Evolutionary conservation across 2,888 invertebrate genomes (phyloP).

Genomic region (Cactoblastis cactorum): DNA sequence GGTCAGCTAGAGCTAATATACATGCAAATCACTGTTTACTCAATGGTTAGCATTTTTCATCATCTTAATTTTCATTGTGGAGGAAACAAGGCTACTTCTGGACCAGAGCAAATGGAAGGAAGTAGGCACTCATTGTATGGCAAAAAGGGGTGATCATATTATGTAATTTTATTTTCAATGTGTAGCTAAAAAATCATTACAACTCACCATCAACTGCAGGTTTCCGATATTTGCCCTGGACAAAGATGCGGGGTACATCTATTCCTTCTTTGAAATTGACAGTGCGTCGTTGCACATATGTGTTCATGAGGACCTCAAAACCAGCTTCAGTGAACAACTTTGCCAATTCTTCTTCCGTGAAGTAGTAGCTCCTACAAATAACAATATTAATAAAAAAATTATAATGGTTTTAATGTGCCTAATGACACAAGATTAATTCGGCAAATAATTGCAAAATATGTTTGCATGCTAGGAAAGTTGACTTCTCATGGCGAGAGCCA

Average conservation of each 20-base stretch:
- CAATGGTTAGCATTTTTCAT: conserved; percentile 75
- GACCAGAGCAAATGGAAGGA: too few species aligned
- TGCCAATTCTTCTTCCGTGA: conserved; percentile 84
- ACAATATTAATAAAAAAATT: too few species aligned
- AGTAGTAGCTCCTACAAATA: conserved; percentile 85
- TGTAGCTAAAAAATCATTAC: too few species aligned
- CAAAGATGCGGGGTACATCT: conserved; percentile 94
- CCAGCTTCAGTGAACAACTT: conserved; percentile 83
- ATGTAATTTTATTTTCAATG: too few species aligned
- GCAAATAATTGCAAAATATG: conserved; percentile 31
- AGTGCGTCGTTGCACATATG: conserved; percentile 92
- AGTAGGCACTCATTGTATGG: too few species aligned
- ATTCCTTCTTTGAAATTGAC: conserved; percentile 95
- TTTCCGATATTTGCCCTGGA: conserved; percentile 92
- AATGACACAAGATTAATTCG: not conserved
- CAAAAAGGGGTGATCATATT: too few species aligned
- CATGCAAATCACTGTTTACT: conserved; percentile 72
- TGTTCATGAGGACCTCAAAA: conserved; percentile 83
- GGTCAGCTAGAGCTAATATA: conserved; percentile 77
- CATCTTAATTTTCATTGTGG: conserved; percentile 38
- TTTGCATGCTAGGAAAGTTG: conserved; percentile 74
- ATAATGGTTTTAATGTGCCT: too few species aligned
- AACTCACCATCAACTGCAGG: conserved; percentile 39
- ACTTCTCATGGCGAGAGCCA: conserved; percentile 56
- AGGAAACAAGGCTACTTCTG: too few species aligned